phyloP scores from a whole-genome alignment of 2,113 vertebrate genomes.

The Cygnus buccinator region DNA sequence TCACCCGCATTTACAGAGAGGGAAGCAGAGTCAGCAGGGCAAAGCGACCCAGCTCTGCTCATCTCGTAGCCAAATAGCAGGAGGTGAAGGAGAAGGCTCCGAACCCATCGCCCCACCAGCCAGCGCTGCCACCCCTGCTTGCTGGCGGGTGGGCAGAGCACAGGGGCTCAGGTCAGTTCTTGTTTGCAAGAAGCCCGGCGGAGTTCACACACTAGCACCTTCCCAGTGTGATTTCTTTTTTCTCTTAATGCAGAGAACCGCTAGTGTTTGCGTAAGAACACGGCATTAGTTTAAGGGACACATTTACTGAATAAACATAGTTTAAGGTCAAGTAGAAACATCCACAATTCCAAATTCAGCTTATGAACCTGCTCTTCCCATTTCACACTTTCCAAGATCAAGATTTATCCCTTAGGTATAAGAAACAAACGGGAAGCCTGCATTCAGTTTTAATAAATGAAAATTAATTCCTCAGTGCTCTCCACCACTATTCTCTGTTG shows the following conservation, averaged over 20 bases:
- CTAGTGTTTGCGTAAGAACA: neutral
- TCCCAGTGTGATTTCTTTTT: neutral
- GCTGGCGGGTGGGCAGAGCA: neutral
- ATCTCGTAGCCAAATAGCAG: neutral
- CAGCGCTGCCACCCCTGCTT: neutral
- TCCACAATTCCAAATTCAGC: neutral
- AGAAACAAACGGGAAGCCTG: neutral
- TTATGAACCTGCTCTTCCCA: neutral
- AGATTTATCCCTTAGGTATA: neutral
- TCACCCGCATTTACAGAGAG: rapidly evolving
- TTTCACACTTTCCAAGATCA: neutral
- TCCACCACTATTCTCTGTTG: neutral
- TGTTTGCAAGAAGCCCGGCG: neutral
- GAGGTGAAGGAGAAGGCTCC: neutral
- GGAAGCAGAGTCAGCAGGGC: neutral
- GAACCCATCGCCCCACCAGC: neutral
- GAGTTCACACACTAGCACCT: neutral
- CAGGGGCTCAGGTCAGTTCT: neutral
- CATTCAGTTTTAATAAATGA: neutral
- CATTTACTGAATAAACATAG: neutral
- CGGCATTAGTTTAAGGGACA: neutral
- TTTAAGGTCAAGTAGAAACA: constrained; percentile 24
- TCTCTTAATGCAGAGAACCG: neutral
- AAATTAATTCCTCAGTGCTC: neutral
- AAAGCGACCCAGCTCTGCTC: neutral